A percentile compares a stretch with the other conserved stretches of the same genome.
These are phyloP conservation scores for Nothocercus nigrocapillus DNA, from an alignment of 2,113 vertebrate species.

Conservation along the genomic window DNA sequence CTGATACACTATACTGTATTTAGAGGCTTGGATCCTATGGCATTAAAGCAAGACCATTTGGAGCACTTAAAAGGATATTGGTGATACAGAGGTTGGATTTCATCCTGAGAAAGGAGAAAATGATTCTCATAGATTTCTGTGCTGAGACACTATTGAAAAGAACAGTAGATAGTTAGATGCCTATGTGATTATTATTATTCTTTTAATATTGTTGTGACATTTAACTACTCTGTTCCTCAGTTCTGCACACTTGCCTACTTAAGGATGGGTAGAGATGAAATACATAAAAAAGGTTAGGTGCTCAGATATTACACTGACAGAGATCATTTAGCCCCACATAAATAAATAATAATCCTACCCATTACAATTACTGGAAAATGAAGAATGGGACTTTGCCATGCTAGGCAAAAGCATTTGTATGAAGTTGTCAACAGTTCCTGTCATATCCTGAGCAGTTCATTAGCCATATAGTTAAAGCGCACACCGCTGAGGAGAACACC, in stretches of 20 bases:
- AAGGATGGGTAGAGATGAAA: neutral
- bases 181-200: neutral
- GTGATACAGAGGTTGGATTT: conserved; percentile 20
- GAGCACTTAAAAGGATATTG: conserved; percentile 22
- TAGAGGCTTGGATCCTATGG: conserved; percentile 14
- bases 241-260: neutral
- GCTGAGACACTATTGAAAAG: neutral
- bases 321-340: neutral
- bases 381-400: neutral
- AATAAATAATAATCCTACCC: neutral
- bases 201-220: neutral
- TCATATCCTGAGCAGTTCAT: neutral
- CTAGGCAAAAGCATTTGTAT: too few relatives aligned
- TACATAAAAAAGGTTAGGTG: neutral
- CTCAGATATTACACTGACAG: neutral
- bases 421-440: neutral
- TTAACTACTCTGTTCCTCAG: neutral
- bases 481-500: rapidly evolving
- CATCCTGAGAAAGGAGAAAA: neutral
- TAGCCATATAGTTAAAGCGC: neutral
- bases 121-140: conserved; percentile 3
- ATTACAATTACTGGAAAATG: neutral
- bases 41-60: conserved; percentile 14
- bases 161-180: neutral
- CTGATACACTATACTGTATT: conserved; percentile 12